Percentiles rank a stretch among this genome's conserved stretches.
These are phyloP conservation scores for Elephas maximus DNA, from an alignment of 2,113 vertebrate species.

Conservation along the genomic window DNA sequence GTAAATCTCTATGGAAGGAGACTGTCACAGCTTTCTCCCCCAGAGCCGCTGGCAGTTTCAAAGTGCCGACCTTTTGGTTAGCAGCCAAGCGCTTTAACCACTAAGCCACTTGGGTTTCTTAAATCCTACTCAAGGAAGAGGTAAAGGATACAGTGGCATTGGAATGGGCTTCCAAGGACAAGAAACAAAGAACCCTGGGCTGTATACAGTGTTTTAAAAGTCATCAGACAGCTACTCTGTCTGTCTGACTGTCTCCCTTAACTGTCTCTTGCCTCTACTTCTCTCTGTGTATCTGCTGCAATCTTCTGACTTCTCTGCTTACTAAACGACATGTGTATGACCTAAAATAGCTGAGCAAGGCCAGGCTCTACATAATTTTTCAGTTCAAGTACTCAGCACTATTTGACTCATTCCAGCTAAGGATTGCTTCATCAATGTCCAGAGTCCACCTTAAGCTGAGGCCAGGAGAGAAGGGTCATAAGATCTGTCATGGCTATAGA, in stretches of 20 bases:
- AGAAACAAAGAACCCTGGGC: background rate
- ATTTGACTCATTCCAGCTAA: background rate
- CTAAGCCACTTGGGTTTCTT: too few species aligned
- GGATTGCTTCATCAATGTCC: background rate
- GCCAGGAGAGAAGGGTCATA: background rate
- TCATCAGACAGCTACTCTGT: background rate
- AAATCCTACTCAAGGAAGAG: background rate
- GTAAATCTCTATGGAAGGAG: too few species aligned
- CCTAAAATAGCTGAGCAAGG: background rate
- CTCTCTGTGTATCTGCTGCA: background rate
- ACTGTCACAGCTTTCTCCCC: too few species aligned
- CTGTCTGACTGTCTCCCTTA: background rate
- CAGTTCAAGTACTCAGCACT: background rate
- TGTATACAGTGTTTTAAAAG: background rate
- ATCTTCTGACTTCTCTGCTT: background rate
- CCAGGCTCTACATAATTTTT: background rate
- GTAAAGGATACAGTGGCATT: background rate
- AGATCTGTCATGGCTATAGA: background rate
- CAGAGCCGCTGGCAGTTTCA: too few species aligned
- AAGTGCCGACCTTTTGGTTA: too few species aligned
- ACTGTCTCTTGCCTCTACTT: background rate
- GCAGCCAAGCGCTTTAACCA: too few species aligned
- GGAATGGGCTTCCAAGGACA: background rate
- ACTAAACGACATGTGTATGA: background rate
- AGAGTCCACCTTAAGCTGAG: background rate